These are phyloP conservation scores for Clinocottus analis DNA, from an alignment of 2,113 vertebrate genomes.

Conservation along the genomic window DNA sequence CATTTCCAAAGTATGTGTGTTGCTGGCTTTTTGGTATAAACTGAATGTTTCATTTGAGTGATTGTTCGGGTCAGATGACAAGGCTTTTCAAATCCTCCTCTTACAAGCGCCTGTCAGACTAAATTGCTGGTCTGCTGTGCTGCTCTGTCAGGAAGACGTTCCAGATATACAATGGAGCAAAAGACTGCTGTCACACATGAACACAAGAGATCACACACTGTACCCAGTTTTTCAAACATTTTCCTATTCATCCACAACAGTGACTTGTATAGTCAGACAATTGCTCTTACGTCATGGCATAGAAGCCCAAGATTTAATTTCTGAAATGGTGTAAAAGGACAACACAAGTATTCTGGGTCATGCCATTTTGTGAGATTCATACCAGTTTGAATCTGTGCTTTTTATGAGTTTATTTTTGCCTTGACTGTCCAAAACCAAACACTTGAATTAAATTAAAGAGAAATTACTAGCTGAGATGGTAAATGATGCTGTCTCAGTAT, in stretches of 20 bases:
- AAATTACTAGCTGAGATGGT: background rate
- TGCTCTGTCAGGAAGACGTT: slow-evolving; percentile 27
- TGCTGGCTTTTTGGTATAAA: slow-evolving; percentile 6
- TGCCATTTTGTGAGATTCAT: no score
- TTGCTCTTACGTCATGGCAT: background rate
- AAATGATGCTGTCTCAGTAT: background rate
- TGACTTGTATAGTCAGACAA: background rate
- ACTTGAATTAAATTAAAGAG: background rate
- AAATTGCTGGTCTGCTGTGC: slow-evolving; percentile 36
- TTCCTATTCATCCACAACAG: background rate
- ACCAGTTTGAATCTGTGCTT: background rate
- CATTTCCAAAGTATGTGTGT: slow-evolving; percentile 11
- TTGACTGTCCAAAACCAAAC: background rate
- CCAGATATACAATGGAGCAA: slow-evolving; percentile 23
- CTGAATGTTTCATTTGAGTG: slow-evolving; percentile 24
- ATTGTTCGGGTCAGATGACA: slow-evolving; percentile 25
- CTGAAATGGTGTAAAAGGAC: no score
- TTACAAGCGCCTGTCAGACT: slow-evolving; percentile 31
- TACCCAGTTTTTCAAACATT: background rate
- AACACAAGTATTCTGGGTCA: no score
- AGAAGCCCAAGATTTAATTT: slow-evolving; percentile 10
- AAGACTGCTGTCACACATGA: slow-evolving; percentile 26
- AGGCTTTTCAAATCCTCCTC: slow-evolving; percentile 5
- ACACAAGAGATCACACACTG: background rate
- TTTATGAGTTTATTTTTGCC: background rate